Evolutionary conservation across 2,113 vertebrate species (phyloP).

Genomic region (Colinus virginianus): DNA sequence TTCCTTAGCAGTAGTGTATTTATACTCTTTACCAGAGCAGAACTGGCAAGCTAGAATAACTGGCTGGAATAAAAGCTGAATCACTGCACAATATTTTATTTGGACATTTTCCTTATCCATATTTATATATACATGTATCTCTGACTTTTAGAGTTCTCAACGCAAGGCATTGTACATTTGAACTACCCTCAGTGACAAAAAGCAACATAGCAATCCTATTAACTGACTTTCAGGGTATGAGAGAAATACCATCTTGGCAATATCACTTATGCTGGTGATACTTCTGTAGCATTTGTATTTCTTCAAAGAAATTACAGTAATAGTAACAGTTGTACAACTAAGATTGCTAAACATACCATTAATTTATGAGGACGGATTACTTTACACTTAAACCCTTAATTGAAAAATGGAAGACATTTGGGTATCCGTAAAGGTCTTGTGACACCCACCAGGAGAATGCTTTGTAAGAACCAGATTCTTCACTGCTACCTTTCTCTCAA

Average conservation of each 20-base stretch:
- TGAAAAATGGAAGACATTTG: constrained; percentile 44
- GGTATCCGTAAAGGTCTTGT: not conserved
- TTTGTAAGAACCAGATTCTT: not conserved
- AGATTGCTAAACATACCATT: constrained; percentile 51
- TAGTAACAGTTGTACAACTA: constrained; percentile 16
- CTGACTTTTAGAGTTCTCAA: not conserved
- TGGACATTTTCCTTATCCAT: not conserved
- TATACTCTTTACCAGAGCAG: not conserved
- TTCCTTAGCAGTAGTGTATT: not conserved
- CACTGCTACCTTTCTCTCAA: not conserved
- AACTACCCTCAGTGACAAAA: not conserved
- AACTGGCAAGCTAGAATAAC: not conserved
- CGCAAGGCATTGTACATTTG: not conserved
- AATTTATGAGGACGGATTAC: constrained; percentile 52
- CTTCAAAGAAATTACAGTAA: constrained; percentile 42
- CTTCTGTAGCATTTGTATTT: constrained; percentile 9
- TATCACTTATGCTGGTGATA: not conserved
- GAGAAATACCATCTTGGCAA: not conserved
- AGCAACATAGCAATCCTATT: not conserved
- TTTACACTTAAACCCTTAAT: constrained; percentile 37
- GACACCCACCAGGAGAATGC: not conserved
- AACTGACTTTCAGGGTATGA: not conserved
- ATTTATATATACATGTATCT: not conserved
- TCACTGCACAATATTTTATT: not conserved
- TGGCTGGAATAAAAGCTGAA: not conserved